Evolutionary conservation across 2,888 invertebrate species (phyloP), one percentile per base, ranked within the genome.

Genomic region (Sphaeridia pumilis): DNA sequence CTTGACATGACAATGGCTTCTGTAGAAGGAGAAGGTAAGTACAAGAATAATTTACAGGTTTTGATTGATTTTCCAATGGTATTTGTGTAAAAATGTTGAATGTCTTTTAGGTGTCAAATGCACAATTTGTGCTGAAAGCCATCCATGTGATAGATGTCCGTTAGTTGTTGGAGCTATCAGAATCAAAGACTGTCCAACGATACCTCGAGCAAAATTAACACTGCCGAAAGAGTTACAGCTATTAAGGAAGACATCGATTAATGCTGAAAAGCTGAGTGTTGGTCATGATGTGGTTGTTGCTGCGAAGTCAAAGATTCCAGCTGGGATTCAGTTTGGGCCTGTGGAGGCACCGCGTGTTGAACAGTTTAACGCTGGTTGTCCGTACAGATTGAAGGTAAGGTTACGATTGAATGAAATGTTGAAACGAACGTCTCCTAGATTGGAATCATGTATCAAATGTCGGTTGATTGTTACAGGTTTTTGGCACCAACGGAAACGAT

Each of bases 191-290:
- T 69, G 61, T 57, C 66, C 60, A 60, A 67, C 72, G 49, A 70
- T 70, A 50, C 70, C 71, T 42, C 75, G 73, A 64, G 79, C 79
- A 14, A 68, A 75, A 51, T 69, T 76, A 35, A 76, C 77, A 1
- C 64, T 78, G 27, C 79, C 79, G 0, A 66, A 70, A 36, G 68
- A 67, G 59, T 66, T 78, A 49, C 67, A 71, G 58, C 17, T 38
- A 17, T 5, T 7, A 17, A 12, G 5, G 5, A 20, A 14, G 5
- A 38, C 38, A 5, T 7, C 12, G 5, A 17, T 12, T 20, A 5
- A 38, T 38, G 67, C 76, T 12, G 69, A 69, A 51, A 67, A 66
- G 53, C 68, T 74, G 59, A n/a, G n/a, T n/a, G 69, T 70, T 1
- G 75, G 75, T 65, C 73, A 73, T 1, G 67, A 69, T 7, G 68